Conservation (phyloP, 2,797 vertebrate genomes). For the Sebastes reedi region DNA sequence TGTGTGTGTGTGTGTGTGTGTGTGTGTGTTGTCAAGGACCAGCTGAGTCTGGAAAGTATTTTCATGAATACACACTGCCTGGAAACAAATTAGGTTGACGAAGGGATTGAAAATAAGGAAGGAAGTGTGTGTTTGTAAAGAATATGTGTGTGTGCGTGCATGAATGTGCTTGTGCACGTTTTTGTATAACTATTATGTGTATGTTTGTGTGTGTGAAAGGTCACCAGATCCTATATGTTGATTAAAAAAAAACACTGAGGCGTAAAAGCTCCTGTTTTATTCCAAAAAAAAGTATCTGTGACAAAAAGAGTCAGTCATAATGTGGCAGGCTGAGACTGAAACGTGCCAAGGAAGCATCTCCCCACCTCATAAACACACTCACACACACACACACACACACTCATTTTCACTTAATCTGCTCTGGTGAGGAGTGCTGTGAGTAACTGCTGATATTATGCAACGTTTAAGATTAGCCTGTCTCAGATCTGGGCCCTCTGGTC, state of each 20-base stretch:
- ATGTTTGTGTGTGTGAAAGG: not conserved
- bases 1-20: not conserved
- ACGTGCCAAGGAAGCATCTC: not conserved
- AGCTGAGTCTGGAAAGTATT: slow-evolving; percentile 38
- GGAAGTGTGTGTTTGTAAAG: slow-evolving; percentile 9
- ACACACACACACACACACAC: not conserved
- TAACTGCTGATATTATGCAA: slow-evolving; percentile 45
- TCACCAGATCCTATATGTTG: not conserved
- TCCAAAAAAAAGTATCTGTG: not conserved
- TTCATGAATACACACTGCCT: slow-evolving; percentile 34
- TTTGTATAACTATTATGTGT: not conserved
- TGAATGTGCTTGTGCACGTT: not conserved
- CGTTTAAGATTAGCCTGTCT: slow-evolving; percentile 57
- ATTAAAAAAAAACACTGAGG: not conserved
- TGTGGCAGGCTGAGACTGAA: not conserved
- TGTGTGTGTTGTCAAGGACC: not conserved
- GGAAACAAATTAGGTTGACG: slow-evolving; percentile 37
- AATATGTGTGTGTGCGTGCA: not conserved
- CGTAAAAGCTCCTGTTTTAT: not conserved
- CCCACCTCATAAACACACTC: not conserved
- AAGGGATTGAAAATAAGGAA: slow-evolving; percentile 31
- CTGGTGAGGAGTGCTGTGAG: not conserved
- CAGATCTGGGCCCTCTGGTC: slow-evolving; percentile 4
- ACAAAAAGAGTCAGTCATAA: not conserved
- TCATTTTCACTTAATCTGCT: not conserved